A percentile compares a stretch with the other conserved stretches of the same genome.
phyloP scores from a whole-genome alignment of 2,113 vertebrate genomes.

The Tretioscincus oriximinensis region DNA sequence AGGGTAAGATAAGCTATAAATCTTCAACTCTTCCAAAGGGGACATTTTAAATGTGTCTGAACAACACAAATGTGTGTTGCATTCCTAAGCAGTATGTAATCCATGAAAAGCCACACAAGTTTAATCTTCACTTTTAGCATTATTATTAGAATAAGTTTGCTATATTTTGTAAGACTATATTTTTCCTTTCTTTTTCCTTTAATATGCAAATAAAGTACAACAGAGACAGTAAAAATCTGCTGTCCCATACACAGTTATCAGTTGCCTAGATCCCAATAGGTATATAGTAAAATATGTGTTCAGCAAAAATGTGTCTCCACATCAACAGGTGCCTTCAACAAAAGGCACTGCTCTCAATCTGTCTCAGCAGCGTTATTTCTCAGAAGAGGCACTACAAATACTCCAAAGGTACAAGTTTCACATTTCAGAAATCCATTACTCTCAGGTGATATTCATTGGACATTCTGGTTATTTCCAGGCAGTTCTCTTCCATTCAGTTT shows the following conservation, averaged over 20 bases:
- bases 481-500: neutral
- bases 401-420: neutral
- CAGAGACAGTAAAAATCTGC: neutral
- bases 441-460: neutral
- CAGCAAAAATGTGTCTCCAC: neutral
- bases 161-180: neutral
- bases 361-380: neutral
- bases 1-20: too few species aligned
- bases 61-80: neutral
- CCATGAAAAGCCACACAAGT: neutral
- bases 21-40: too few species aligned
- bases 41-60: neutral
- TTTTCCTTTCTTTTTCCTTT: neutral
- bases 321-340: neutral
- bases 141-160: neutral
- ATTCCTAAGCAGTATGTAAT: neutral
- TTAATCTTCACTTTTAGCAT: neutral
- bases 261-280: neutral
- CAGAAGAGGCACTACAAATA: neutral
- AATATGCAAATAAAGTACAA: neutral
- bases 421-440: neutral
- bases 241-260: neutral
- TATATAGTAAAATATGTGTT: neutral
- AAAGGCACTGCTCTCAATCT: neutral
- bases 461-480: neutral